Percentiles rank a stretch among this genome's conserved stretches.
Evolutionary conservation across 2,113 vertebrate genomes (phyloP).

Genomic region (Myrmophylax atrothorax): DNA sequence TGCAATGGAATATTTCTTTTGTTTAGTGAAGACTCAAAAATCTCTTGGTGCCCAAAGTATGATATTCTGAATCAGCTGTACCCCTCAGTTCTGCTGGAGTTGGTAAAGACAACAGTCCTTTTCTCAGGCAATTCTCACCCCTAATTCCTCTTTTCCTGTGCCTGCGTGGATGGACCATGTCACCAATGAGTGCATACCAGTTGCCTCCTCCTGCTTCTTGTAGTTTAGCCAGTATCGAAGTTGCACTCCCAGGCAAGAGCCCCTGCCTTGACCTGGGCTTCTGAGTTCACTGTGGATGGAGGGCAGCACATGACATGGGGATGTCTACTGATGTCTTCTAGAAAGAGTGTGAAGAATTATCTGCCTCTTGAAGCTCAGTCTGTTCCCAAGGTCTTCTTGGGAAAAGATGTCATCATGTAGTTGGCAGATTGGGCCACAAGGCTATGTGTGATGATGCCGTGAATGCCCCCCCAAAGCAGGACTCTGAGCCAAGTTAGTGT

Average conservation of each 20-base stretch:
- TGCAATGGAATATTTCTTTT: background rate
- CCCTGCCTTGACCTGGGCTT: background rate
- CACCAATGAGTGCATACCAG: background rate
- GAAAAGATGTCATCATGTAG: background rate
- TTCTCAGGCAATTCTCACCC: background rate
- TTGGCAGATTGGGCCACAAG: background rate
- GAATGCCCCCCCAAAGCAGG: no score
- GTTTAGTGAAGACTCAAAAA: background rate
- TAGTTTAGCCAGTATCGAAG: background rate
- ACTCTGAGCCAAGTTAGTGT: no score
- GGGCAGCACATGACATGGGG: background rate
- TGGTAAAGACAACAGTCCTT: background rate
- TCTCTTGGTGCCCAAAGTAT: background rate
- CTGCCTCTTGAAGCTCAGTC: background rate
- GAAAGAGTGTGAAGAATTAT: background rate
- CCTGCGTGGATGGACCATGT: background rate
- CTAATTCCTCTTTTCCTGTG: background rate
- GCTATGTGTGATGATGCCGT: no score
- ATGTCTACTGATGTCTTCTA: background rate
- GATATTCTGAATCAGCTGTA: background rate
- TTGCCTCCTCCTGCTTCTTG: background rate
- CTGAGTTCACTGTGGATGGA: background rate
- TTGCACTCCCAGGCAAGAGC: background rate
- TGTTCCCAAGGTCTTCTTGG: background rate
- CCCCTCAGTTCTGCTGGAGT: background rate